phyloP scores from a whole-genome alignment of 2,113 vertebrate genomes.

The Strix uralensis region DNA sequence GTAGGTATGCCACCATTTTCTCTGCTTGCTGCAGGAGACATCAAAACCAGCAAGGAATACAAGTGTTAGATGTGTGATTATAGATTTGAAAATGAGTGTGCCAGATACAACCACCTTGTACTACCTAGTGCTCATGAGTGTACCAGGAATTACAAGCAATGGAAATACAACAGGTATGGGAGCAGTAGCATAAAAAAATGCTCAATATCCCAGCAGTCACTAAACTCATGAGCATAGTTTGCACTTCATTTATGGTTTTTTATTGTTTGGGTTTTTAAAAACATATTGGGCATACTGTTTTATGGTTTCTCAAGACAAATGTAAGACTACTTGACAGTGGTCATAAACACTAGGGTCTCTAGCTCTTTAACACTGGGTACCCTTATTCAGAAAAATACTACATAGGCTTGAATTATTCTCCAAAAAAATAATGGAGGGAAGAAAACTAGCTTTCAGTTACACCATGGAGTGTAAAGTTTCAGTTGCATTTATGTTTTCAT shows the following conservation, averaged over 20 bases:
- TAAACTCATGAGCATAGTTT: neutral
- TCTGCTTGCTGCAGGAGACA: slow-evolving; percentile 88
- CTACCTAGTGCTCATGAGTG: neutral
- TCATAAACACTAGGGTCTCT: neutral
- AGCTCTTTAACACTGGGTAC: neutral
- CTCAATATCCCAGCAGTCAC: neutral
- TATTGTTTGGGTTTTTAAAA: neutral
- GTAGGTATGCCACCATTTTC: slow-evolving; percentile 98
- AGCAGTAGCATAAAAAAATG: neutral
- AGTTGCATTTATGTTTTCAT: neutral
- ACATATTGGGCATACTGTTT: neutral
- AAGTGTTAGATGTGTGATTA: neutral
- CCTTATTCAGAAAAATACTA: neutral
- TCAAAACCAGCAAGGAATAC: neutral
- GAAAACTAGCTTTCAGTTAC: neutral
- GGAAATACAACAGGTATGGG: neutral
- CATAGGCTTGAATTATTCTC: neutral
- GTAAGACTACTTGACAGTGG: neutral
- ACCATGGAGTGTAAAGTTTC: neutral
- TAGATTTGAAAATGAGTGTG: fast-evolving
- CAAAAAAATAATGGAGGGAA: fast-evolving
- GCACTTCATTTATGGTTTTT: neutral
- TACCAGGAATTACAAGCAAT: neutral
- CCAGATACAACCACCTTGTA: neutral
- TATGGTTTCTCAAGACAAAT: neutral